Percentiles rank a stretch among this genome's conserved stretches.
These are phyloP conservation scores for Drosophila aff. DNA, from an alignment of 1,140 invertebrate species.

Conservation along the genomic window DNA sequence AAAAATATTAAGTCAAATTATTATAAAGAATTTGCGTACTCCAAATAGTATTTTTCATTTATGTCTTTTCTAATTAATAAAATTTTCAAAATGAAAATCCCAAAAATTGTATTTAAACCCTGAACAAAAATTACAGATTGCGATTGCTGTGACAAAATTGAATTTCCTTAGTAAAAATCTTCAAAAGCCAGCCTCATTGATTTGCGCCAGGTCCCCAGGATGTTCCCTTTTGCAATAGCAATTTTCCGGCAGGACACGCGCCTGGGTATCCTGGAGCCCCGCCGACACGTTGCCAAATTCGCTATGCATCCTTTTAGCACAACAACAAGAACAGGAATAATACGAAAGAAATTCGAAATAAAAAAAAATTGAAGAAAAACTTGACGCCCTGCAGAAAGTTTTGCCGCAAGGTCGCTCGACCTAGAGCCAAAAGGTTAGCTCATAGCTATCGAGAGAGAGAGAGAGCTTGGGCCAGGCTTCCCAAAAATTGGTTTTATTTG, in stretches of 20 bases:
- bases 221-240: slow-evolving; percentile 13
- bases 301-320: slow-evolving; percentile 55
- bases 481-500: slow-evolving; percentile 78
- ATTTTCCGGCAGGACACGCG: slow-evolving; percentile 60
- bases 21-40: not conserved
- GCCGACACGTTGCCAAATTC: slow-evolving; percentile 62
- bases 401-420: slow-evolving; percentile 67
- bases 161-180: slow-evolving; percentile 69
- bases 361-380: slow-evolving; percentile 40
- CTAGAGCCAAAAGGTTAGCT: slow-evolving; percentile 59
- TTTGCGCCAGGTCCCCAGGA: slow-evolving; percentile 22
- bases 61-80: not conserved
- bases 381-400: slow-evolving; percentile 64
- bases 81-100: not conserved
- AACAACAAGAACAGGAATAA: slow-evolving; percentile 18
- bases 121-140: not conserved
- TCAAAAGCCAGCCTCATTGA: slow-evolving; percentile 72
- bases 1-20: too few relatives aligned
- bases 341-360: slow-evolving; percentile 5
- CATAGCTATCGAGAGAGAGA: not conserved
- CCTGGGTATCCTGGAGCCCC: slow-evolving; percentile 36
- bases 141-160: slow-evolving; percentile 58
- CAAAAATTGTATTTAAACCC: not conserved
- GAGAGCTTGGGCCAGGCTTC: slow-evolving; percentile 10
- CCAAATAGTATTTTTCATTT: not conserved